Evolutionary conservation across 2,113 vertebrate species (phyloP), one percentile per base, ranked within the genome.

Genomic region (Paraplagusia blochii): DNA sequence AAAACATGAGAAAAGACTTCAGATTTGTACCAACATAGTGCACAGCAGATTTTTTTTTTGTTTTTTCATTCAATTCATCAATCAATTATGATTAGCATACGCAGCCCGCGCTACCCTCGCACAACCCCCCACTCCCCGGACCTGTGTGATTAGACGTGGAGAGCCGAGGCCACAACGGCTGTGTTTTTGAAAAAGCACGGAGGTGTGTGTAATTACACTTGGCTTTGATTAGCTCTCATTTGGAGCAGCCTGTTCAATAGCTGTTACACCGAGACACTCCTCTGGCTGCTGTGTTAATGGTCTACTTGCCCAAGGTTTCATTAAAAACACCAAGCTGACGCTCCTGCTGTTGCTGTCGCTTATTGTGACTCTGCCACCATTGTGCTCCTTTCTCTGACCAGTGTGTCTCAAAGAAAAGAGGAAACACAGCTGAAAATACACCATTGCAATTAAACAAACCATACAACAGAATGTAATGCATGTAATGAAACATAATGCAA

Each of bases 201-300:
- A 81, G 75, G 66, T 78, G 79, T 79, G 70, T 83, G 84, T 88
- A 89, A 90, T 90, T 88, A 86, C 73, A 57, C 70, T 67, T 33
- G 13, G 80, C 85, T 84, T 85, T 89, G 84, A 90, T 89, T 89
- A 87, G 80, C 79, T 81, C 81, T 88, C 44, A 13, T 84, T 79
- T 69, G 62, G 69, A 81, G 76, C 44, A n/a, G 69, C 61, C 75
- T 64, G 83, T 82, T 89, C 85, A 82, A 89, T 89, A 88, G 82
- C 84, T 79, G 86, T 89, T 90, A 88, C 77, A 77, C 72, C 55
- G 74, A 83, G 74, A 74, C 80, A 70, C 76, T 72, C 66, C 66
- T 71, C 68, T 53, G 61, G 66, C 18, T 0, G 14, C 53, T 66
- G 71, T 60, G 2, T 76, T 85, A 88, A 88, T 85, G 72, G 81